Base-by-base conservation (phyloP, 2,797 vertebrate genomes). In the Hylomyscus alleni region DNA sequence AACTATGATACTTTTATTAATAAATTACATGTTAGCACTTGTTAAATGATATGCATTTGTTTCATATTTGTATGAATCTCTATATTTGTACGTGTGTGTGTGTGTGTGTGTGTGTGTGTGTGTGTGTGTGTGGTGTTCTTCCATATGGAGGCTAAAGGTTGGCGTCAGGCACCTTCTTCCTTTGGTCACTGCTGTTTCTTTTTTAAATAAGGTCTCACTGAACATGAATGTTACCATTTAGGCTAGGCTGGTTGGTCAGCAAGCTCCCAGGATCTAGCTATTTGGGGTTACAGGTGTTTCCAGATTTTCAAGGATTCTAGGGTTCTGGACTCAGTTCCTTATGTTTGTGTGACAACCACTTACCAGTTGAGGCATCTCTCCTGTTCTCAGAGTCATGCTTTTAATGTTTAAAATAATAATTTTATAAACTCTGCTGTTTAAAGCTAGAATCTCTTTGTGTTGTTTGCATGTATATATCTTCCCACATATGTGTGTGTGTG, bases 361-460 rank as follows among this genome's bases (percentile, higher is more conserved):
- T 52, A 50, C 3, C 29, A 69, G 24, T 7, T 24, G 44, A 86
- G 20, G 12, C 62, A 37, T 86, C 62, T 24, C 31, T 52, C 47
- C 7, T 26, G 20, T 7, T 72, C 65, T n/a, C 75, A 9, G 90
- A 93, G 54, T 52, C 62, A 50, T 20, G 0, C 50, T 93, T 88
- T 89, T 91, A 72, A 82, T 3, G 11, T 84, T 95, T 78, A 93
- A 95, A 95, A 69, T 91, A 73, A 78, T 40, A 78, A 50, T 69
- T 96, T 84, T 52, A 90, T 76, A 94, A 96, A 88, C 17, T 17
- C 29, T 93, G 29, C 29, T 10, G 24, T 40, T 34, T 47, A 84
- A 90, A 93, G 44, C 81, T 52, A 90, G 76, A 92, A 81, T 92
- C 31, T 75, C 81, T 80, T n/a, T 82, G 47, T 34, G 52, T 81